These are phyloP conservation scores for Bagarius yarrelli DNA, from an alignment of 2,113 vertebrate species.

Conservation along the genomic window DNA sequence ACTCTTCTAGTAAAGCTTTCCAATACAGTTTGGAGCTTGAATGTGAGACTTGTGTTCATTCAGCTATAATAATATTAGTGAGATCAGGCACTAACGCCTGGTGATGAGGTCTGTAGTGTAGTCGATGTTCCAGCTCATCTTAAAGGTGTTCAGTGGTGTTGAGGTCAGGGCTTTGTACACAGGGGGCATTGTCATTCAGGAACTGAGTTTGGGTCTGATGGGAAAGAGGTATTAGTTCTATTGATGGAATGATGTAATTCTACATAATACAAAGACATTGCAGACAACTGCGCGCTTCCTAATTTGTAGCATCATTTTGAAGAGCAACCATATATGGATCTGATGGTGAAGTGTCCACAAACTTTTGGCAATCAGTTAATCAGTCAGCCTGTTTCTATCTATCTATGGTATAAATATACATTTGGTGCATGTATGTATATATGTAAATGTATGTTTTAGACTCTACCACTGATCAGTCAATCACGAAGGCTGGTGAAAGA, in stretches of 20 bases:
- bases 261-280: not conserved
- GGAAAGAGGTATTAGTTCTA: not conserved
- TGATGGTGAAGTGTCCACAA: not conserved
- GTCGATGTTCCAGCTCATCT: not conserved
- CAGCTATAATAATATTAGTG: not conserved
- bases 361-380: not conserved
- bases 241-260: not conserved
- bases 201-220: no score
- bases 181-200: no score
- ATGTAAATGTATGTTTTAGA: conserved; percentile 67
- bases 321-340: not conserved
- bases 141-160: not conserved
- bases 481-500: conserved; percentile 88
- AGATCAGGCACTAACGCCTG: not conserved
- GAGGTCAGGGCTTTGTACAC: not conserved
- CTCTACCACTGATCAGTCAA: conserved; percentile 92
- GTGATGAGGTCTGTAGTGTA: not conserved
- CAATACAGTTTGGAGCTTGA: not conserved
- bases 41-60: not conserved
- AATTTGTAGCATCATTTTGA: not conserved
- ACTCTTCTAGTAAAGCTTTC: not conserved
- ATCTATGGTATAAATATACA: no score
- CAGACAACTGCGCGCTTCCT: no score
- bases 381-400: no score
- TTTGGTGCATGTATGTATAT: not conserved